Conservation (phyloP, 2,888 invertebrate species). For the Sarcophaga subvicina region DNA sequence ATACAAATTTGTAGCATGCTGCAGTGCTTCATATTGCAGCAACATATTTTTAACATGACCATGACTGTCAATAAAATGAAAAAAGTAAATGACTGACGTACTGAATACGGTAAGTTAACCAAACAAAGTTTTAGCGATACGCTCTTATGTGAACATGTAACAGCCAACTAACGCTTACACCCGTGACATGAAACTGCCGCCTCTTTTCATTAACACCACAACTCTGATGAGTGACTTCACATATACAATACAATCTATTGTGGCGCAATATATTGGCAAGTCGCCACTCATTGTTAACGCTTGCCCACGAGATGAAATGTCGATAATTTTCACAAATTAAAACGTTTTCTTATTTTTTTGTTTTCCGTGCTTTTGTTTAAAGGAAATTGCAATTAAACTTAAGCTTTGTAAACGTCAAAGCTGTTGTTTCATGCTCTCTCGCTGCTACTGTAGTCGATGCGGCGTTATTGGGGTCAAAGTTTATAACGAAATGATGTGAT, state of each 20-base stretch:
- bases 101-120: too few relatives aligned
- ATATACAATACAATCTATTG: not conserved
- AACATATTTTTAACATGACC: conserved; percentile 32
- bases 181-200: conserved; percentile 21
- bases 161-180: conserved; percentile 2
- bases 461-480: conserved; percentile 59
- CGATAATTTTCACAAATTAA: conserved; percentile 43
- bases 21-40: not conserved
- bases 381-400: conserved; percentile 34
- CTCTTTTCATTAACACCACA: conserved; percentile 26
- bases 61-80: conserved; percentile 40
- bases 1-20: not conserved
- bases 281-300: conserved; percentile 2
- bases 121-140: not conserved
- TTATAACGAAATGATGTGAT: conserved; percentile 41
- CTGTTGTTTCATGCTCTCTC: too few relatives aligned
- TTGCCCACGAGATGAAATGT: conserved; percentile 35
- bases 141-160: conserved; percentile 19
- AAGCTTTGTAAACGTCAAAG: not conserved
- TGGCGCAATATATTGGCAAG: not conserved
- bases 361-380: conserved; percentile 1
- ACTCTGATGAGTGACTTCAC: not conserved
- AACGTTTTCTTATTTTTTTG: conserved; percentile 7
- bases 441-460: not conserved
- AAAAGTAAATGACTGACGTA: conserved; percentile 13